A percentile compares a stretch with the other conserved stretches of the same genome.
Conservation (phyloP, 1,140 invertebrate species). For the Colletes gigas region DNA sequence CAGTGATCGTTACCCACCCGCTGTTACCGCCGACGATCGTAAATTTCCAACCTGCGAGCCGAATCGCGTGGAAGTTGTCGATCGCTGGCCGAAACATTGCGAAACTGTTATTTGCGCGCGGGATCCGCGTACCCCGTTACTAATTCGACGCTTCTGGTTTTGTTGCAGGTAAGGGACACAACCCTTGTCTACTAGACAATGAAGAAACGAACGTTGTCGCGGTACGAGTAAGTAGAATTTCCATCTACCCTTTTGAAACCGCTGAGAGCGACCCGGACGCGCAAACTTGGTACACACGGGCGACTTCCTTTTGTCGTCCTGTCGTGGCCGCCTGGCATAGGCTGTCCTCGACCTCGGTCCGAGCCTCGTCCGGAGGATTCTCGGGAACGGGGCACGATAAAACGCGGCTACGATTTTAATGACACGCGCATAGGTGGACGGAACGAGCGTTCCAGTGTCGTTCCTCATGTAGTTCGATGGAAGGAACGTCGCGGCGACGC, state of each 20-base stretch:
- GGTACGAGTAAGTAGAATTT: conserved; percentile 47
- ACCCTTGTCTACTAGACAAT: neutral
- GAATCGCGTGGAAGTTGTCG: conserved; percentile 3
- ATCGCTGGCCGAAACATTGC: no score
- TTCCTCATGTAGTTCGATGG: conserved; percentile 9
- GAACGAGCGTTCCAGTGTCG: neutral
- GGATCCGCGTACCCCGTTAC: neutral
- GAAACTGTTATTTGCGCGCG: neutral
- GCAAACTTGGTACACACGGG: neutral
- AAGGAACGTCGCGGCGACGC: conserved; percentile 24
- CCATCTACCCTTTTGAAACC: conserved; percentile 2
- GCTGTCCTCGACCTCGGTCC: neutral
- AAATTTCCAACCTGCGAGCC: neutral
- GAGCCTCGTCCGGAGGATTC: neutral
- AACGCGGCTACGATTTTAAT: conserved; percentile 19
- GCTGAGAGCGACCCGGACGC: neutral
- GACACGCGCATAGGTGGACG: conserved; percentile 7
- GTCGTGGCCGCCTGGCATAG: neutral
- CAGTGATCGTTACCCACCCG: conserved; percentile 37
- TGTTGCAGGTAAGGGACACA: conserved; percentile 74
- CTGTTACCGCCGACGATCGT: conserved; percentile 14
- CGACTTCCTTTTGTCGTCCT: neutral
- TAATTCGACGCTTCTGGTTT: conserved; percentile 38
- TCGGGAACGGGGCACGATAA: neutral
- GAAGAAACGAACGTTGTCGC: conserved; percentile 35